A percentile compares a stretch with the other conserved stretches of the same genome.
Conservation (phyloP, 2,797 vertebrate species). For the Anomalospiza imberbis region DNA sequence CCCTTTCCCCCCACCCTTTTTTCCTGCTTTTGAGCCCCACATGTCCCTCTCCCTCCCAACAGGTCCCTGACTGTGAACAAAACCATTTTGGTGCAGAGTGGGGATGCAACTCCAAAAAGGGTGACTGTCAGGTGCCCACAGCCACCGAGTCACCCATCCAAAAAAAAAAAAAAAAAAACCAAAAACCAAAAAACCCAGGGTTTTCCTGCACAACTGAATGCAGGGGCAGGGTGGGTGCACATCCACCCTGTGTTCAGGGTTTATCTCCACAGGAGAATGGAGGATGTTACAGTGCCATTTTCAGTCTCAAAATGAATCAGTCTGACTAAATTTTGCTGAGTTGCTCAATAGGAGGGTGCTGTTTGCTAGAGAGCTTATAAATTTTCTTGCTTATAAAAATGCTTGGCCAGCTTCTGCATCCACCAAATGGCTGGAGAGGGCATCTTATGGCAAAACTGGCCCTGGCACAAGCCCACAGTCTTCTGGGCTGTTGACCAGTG, state of each 20-base stretch:
- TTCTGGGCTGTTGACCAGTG: neutral
- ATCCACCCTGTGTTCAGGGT: neutral
- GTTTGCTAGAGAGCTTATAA: neutral
- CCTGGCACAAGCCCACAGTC: neutral
- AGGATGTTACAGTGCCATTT: neutral
- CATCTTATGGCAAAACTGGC: neutral
- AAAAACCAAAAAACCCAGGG: neutral
- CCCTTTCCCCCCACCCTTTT: no score
- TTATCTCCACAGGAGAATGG: neutral
- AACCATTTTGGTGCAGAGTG: neutral
- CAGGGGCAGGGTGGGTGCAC: no score
- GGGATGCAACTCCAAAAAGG: rapidly evolving
- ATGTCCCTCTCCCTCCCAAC: neutral
- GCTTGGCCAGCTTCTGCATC: neutral
- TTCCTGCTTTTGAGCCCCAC: neutral
- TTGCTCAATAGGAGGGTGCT: neutral
- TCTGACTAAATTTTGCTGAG: neutral
- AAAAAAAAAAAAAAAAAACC: no score
- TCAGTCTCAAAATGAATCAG: neutral
- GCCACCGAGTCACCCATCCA: neutral
- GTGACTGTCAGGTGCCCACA: neutral
- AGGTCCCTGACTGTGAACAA: neutral
- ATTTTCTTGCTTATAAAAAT: neutral
- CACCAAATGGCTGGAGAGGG: neutral
- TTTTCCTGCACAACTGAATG: neutral